These are phyloP conservation scores for Andrena haemorrhoa DNA, from an alignment of 2,888 invertebrate genomes.

Conservation along the genomic window DNA sequence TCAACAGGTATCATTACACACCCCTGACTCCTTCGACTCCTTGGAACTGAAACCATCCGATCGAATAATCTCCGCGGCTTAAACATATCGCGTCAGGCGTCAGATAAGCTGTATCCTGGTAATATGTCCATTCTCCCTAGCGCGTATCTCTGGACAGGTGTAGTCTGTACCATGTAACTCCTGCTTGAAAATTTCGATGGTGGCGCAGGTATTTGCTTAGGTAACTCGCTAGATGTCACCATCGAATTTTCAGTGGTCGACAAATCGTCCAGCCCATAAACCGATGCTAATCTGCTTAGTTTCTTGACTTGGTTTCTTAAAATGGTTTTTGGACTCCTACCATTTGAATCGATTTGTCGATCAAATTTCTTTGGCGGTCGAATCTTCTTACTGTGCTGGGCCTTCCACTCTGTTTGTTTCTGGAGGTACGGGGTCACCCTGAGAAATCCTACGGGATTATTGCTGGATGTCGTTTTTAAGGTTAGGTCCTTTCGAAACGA, in stretches of 20 bases:
- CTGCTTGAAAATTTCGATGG: constrained; percentile 77
- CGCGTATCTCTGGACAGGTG: constrained; percentile 79
- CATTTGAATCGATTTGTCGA: constrained; percentile 34
- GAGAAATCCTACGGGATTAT: constrained; percentile 63
- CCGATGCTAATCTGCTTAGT: constrained; percentile 27
- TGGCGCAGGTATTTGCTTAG: constrained; percentile 84
- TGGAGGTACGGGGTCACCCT: constrained; percentile 65
- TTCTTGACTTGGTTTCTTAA: constrained; percentile 44
- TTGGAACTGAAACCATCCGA: not conserved
- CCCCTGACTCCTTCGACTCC: not conserved
- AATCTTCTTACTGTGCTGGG: constrained; percentile 42
- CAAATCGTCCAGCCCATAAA: constrained; percentile 60
- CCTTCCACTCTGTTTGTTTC: constrained; percentile 61
- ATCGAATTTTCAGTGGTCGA: constrained; percentile 79
- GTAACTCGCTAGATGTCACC: constrained; percentile 84
- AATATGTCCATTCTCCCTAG: constrained; percentile 75
- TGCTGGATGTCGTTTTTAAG: constrained; percentile 60
- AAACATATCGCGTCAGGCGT: constrained; percentile 57
- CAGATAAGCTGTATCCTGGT: constrained; percentile 74
- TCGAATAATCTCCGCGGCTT: not conserved
- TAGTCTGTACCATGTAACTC: constrained; percentile 77
- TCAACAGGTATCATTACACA: not conserved
- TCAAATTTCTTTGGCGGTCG: constrained; percentile 77
- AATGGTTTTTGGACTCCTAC: not conserved
- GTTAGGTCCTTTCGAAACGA: constrained; percentile 67